Conservation (phyloP, 2,113 vertebrate species). For the Xyrauchen texanus region DNA sequence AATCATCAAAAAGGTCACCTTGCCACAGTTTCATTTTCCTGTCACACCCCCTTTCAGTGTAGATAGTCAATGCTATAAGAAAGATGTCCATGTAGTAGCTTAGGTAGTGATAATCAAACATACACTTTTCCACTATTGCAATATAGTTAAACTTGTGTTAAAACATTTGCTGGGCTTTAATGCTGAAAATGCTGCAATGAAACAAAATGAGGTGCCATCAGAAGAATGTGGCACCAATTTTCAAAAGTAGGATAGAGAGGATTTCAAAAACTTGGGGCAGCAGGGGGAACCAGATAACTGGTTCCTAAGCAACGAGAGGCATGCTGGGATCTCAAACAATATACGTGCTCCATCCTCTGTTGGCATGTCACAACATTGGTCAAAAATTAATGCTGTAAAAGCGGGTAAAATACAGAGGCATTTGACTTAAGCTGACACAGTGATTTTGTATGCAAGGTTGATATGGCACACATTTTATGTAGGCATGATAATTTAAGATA, state of each 20-base stretch:
- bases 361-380: slow-evolving; percentile 64
- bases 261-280: slow-evolving; percentile 42
- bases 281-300: slow-evolving; percentile 45
- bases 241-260: slow-evolving; percentile 50
- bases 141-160: too few species aligned
- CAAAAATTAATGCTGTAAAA: slow-evolving; percentile 60
- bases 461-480: neutral
- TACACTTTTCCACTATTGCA: too few species aligned
- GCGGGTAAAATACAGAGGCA: slow-evolving; percentile 63
- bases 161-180: neutral
- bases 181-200: neutral
- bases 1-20: slow-evolving; percentile 76
- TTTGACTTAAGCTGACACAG: slow-evolving; percentile 24
- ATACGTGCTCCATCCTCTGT: slow-evolving; percentile 54
- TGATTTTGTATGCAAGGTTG: neutral
- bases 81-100: too few species aligned
- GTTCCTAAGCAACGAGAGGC: slow-evolving; percentile 73
- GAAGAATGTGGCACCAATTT: slow-evolving; percentile 44
- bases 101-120: too few species aligned
- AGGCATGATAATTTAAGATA: neutral
- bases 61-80: slow-evolving; percentile 30
- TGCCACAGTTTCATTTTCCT: slow-evolving; percentile 63
- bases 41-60: slow-evolving; percentile 66
- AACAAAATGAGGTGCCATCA: slow-evolving; percentile 11
- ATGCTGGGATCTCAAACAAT: slow-evolving; percentile 60